A percentile compares a stretch with the other conserved stretches of the same genome.
Evolutionary conservation across 2,113 vertebrate species (phyloP).

Genomic region (Craseonycteris thonglongyai): DNA sequence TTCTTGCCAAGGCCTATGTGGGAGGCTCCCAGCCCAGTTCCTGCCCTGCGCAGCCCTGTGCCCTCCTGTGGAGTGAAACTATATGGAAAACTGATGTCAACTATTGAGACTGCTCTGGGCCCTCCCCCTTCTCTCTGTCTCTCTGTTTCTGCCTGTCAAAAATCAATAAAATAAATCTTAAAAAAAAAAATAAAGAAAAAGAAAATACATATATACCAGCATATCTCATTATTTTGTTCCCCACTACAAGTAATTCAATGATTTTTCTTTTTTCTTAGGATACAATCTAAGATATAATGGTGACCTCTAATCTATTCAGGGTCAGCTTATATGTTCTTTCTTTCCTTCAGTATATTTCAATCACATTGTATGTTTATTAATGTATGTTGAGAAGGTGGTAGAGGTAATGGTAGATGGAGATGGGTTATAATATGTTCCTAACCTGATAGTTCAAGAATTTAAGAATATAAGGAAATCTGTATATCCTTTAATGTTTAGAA

Average conservation of each 20-base stretch:
- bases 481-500: not conserved
- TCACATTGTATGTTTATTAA: not conserved
- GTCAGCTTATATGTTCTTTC: not conserved
- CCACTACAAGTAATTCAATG: not conserved
- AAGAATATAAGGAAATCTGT: not conserved
- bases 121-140: too few species aligned
- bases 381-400: not conserved
- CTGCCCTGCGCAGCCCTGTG: too few species aligned
- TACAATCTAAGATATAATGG: not conserved
- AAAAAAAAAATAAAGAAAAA: too few species aligned
- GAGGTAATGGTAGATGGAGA: not conserved
- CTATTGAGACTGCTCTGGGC: too few species aligned
- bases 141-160: too few species aligned
- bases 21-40: too few species aligned
- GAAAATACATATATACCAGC: not conserved
- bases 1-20: too few species aligned
- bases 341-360: not conserved
- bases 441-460: not conserved
- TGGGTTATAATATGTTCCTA: not conserved
- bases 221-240: not conserved
- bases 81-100: too few species aligned
- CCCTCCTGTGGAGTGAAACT: too few species aligned
- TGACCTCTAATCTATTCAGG: not conserved
- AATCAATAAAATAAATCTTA: too few species aligned
- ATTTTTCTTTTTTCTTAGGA: not conserved